phyloP scores from a whole-genome alignment of 2,797 vertebrate species.

The Cossypha dichroa region DNA sequence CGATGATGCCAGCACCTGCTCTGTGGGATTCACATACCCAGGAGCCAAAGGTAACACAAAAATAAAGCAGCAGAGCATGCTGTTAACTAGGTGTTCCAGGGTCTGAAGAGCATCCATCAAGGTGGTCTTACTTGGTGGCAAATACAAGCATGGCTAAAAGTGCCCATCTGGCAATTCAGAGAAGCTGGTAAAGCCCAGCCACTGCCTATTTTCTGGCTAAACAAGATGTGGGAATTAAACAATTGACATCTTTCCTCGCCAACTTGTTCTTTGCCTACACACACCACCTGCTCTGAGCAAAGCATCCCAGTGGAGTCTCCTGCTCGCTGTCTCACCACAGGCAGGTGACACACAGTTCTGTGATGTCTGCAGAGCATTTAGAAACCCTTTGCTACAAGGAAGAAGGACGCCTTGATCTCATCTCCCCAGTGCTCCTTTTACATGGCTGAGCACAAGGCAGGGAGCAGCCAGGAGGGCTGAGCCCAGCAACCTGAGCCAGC shows the following conservation, averaged over 20 bases:
- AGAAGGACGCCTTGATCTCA: not conserved
- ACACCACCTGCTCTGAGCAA: not conserved
- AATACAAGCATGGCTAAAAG: not conserved
- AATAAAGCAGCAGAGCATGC: not conserved
- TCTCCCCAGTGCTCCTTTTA: not conserved
- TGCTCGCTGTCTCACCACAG: not conserved
- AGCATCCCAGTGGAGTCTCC: not conserved
- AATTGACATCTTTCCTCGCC: accelerated
- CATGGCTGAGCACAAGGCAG: not conserved
- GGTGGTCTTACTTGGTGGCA: not conserved
- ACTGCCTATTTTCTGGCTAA: not conserved
- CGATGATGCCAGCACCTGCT: accelerated
- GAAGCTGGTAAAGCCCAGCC: not conserved
- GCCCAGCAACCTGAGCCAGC: not conserved
- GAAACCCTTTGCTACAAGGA: not conserved
- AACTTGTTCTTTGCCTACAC: not conserved
- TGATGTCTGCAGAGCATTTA: not conserved
- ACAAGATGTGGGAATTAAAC: not conserved
- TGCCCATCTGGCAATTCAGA: not conserved
- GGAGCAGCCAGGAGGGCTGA: not conserved
- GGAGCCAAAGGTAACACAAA: not conserved
- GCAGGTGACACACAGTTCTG: not conserved
- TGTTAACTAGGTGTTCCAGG: not conserved
- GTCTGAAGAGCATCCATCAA: not conserved
- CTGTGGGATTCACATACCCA: not conserved